Percentiles rank a stretch among this genome's conserved stretches.
phyloP scores from a whole-genome alignment of 1,140 invertebrate genomes.

The Drosophila pectinifera region DNA sequence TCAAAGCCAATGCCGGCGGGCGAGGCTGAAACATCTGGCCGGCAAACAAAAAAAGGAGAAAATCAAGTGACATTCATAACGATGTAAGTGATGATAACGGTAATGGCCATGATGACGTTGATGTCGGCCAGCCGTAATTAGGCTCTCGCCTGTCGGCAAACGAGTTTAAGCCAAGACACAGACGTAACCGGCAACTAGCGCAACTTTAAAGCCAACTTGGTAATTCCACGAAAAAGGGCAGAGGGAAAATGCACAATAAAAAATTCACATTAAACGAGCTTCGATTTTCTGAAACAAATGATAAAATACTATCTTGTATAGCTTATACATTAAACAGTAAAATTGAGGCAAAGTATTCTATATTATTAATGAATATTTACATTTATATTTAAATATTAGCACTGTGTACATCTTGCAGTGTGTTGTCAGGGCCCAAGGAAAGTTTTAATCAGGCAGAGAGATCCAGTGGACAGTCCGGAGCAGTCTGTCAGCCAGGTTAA shows the following conservation, averaged over 20 bases:
- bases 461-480: conserved; percentile 11
- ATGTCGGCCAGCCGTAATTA: conserved; percentile 61
- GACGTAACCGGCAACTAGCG: conserved; percentile 44
- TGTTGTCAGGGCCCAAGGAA: neutral
- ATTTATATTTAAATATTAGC: no score
- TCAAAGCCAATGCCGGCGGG: conserved; percentile 68
- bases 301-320: no score
- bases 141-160: conserved; percentile 58
- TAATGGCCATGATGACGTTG: conserved; percentile 38
- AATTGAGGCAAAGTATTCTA: no score
- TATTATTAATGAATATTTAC: no score
- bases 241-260: neutral
- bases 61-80: conserved; percentile 38
- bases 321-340: no score
- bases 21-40: conserved; percentile 40
- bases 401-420: conserved; percentile 5
- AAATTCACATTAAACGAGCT: neutral
- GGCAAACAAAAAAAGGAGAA: conserved; percentile 4
- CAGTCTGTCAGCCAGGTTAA: conserved; percentile 42
- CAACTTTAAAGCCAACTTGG: conserved; percentile 46
- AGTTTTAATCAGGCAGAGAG: conserved; percentile 47
- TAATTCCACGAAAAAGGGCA: neutral
- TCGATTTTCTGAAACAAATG: no score
- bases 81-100: conserved; percentile 38
- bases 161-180: conserved; percentile 55